phyloP scores from a whole-genome alignment of 1,140 invertebrate genomes.

The Formica exsecta region DNA sequence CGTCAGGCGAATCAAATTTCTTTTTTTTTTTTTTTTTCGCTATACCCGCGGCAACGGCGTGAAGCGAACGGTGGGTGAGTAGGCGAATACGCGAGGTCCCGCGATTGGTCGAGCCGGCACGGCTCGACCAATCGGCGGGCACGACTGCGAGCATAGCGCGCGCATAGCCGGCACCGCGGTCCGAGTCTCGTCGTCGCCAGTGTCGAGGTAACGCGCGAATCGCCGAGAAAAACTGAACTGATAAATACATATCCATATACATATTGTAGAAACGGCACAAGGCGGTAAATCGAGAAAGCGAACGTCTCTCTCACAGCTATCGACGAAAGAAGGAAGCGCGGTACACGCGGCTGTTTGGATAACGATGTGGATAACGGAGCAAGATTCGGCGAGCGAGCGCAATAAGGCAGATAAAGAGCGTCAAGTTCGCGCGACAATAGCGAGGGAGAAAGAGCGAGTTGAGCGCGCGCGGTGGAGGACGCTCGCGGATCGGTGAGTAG shows the following conservation, averaged over 20 bases:
- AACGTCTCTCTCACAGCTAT: too few relatives aligned
- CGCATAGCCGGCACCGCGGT: slow-evolving; percentile 52
- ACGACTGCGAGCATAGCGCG: slow-evolving; percentile 36
- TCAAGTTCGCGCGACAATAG: slow-evolving; percentile 17
- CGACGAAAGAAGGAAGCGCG: background rate
- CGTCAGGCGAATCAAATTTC: background rate
- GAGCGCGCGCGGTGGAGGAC: slow-evolving; percentile 40
- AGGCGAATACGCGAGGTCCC: slow-evolving; percentile 3
- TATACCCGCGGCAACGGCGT: background rate
- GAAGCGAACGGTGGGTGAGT: slow-evolving; percentile 25
- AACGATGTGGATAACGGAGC: slow-evolving; percentile 20
- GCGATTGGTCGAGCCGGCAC: slow-evolving; percentile 43
- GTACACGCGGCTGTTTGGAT: background rate
- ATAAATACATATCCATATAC: background rate
- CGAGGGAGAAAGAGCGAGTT: slow-evolving; percentile 35
- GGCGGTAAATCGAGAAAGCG: background rate
- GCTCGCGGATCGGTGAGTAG: slow-evolving; percentile 42
- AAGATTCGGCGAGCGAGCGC: slow-evolving; percentile 7
- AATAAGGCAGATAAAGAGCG: slow-evolving; percentile 1
- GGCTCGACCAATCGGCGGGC: slow-evolving; percentile 43
- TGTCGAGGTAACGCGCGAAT: slow-evolving; percentile 29
- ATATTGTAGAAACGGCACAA: too few relatives aligned
- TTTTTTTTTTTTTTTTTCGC: slow-evolving; percentile 47
- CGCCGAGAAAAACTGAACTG: slow-evolving; percentile 41
- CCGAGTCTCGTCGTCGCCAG: slow-evolving; percentile 5